These are phyloP conservation scores for Tromatobia lineatoria DNA, from an alignment of 2,888 invertebrate genomes.

Conservation along the genomic window DNA sequence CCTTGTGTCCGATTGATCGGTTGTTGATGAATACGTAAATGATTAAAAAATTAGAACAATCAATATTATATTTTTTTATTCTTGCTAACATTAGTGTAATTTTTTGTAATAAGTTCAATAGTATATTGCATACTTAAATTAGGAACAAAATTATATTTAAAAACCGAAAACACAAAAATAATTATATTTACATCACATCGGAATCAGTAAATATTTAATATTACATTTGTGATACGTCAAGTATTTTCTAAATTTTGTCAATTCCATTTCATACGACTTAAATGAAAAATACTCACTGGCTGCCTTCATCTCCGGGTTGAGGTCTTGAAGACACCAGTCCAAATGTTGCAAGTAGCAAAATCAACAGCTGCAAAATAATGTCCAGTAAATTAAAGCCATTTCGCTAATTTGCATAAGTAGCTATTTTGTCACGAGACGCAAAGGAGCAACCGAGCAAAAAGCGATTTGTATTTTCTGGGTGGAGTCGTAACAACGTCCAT, in stretches of 20 bases:
- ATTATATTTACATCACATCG: too few relatives aligned
- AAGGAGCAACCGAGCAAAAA: conserved; percentile 20
- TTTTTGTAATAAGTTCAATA: too few relatives aligned
- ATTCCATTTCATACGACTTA: background rate
- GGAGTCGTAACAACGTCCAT: background rate
- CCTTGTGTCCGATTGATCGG: background rate
- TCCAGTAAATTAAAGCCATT: conserved; percentile 19
- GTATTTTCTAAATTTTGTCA: background rate
- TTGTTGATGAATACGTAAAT: background rate
- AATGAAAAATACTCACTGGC: conserved; percentile 74
- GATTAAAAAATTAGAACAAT: background rate
- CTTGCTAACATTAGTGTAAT: too few relatives aligned
- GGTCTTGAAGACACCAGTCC: conserved; percentile 69
- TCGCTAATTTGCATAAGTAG: background rate
- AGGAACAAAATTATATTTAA: too few relatives aligned
- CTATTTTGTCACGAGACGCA: background rate
- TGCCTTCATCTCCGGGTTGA: conserved; percentile 69
- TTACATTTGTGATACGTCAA: too few relatives aligned
- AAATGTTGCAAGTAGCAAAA: conserved; percentile 69
- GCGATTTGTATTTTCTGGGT: background rate
- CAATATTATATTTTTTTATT: too few relatives aligned
- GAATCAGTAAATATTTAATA: too few relatives aligned
- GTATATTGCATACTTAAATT: too few relatives aligned
- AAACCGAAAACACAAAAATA: too few relatives aligned
- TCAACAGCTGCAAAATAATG: conserved; percentile 67